Evolutionary conservation across 2,113 vertebrate species (phyloP).

Genomic region (Chrysochloris asiatica): DNA sequence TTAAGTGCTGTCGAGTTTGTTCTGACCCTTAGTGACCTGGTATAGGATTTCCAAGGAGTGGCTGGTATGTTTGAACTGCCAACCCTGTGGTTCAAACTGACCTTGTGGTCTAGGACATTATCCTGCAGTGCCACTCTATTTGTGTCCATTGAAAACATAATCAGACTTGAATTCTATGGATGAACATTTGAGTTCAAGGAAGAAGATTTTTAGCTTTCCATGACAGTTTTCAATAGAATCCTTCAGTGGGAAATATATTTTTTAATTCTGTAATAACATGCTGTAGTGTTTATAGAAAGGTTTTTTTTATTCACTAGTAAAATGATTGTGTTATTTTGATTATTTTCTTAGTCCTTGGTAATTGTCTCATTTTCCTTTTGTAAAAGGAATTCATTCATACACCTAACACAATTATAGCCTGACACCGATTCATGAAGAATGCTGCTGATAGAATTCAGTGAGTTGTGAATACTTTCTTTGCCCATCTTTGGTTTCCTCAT

Average conservation of each 20-base stretch:
- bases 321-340: conserved; percentile 63
- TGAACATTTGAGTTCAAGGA: not conserved
- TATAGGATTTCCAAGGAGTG: no score
- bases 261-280: conserved; percentile 3
- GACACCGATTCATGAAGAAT: conserved; percentile 34
- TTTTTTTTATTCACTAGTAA: conserved; percentile 60
- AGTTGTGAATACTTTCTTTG: conserved; percentile 27
- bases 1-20: no score
- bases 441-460: not conserved
- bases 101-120: no score
- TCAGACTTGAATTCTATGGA: conserved; percentile 2
- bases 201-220: conserved; percentile 12
- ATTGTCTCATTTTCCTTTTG: conserved; percentile 64
- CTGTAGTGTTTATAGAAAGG: conserved; percentile 28
- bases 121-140: no score
- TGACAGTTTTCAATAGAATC: conserved; percentile 47
- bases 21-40: no score
- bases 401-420: not conserved
- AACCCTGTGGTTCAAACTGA: no score
- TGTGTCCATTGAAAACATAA: conserved; percentile 35
- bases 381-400: conserved; percentile 60
- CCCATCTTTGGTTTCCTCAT: conserved; percentile 38
- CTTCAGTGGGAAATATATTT: not conserved
- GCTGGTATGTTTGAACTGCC: no score
- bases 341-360: conserved; percentile 43